phyloP scores from a whole-genome alignment of 2,888 invertebrate species.

The Stenodera caucasica region DNA sequence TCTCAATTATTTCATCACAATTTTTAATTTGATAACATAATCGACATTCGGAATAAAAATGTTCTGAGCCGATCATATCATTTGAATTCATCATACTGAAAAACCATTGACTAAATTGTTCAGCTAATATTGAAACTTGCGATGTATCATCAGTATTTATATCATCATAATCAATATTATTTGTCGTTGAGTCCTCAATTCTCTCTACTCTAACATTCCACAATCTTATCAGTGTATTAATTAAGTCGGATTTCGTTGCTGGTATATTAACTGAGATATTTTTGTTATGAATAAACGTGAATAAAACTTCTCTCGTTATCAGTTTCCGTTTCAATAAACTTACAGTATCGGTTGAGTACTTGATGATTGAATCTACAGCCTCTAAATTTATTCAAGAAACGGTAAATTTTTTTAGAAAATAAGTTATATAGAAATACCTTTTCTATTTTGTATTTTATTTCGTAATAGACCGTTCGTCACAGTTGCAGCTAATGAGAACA shows the following conservation, averaged over 20 bases:
- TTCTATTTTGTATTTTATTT: slow-evolving; percentile 37
- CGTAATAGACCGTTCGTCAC: slow-evolving; percentile 50
- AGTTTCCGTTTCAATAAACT: slow-evolving; percentile 58
- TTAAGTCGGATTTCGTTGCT: slow-evolving; percentile 59
- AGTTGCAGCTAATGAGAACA: slow-evolving; percentile 43
- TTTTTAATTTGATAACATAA: slow-evolving; percentile 47
- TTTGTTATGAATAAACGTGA: slow-evolving; percentile 59
- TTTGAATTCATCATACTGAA: slow-evolving; percentile 56
- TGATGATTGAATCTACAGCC: slow-evolving; percentile 58
- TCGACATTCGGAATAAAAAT: slow-evolving; percentile 60
- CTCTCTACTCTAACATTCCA: slow-evolving; percentile 49
- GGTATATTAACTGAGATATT: slow-evolving; percentile 54
- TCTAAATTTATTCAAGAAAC: slow-evolving; percentile 55
- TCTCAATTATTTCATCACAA: slow-evolving; percentile 40
- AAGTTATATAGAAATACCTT: slow-evolving; percentile 37
- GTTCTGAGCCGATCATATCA: slow-evolving; percentile 54
- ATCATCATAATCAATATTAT: not conserved
- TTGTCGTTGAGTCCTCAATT: not conserved
- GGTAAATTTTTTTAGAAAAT: not conserved
- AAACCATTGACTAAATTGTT: slow-evolving; percentile 64
- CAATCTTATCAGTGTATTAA: slow-evolving; percentile 55
- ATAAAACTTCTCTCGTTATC: slow-evolving; percentile 60
- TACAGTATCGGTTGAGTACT: slow-evolving; percentile 56
- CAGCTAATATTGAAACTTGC: slow-evolving; percentile 55
- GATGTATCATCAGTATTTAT: slow-evolving; percentile 12